Conservation (phyloP, 37 sponge, comb jelly and placozoan genomes). For the Crambe crambe region DNA sequence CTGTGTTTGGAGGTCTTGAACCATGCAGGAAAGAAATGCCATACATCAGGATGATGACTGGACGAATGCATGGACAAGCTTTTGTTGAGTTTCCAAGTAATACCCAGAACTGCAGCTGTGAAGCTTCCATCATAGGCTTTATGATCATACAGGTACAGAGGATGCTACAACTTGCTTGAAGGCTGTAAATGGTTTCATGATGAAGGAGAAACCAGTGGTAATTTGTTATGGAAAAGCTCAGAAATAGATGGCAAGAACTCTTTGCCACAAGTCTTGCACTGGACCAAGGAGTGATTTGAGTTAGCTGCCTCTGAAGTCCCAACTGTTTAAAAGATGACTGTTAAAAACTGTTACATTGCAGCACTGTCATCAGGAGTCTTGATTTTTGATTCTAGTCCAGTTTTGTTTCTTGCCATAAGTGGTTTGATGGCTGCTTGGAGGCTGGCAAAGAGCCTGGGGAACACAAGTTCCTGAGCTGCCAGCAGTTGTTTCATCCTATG, state of each 20-base stretch:
- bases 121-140: conserved; percentile 6
- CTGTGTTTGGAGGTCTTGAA: conserved; percentile 60
- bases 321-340: no score
- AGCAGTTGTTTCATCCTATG: conserved; percentile 89
- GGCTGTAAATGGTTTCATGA: conserved; percentile 63
- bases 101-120: background rate
- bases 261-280: background rate
- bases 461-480: conserved; percentile 87
- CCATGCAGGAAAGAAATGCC: background rate
- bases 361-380: background rate
- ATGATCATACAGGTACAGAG: conserved; percentile 32
- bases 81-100: conserved; percentile 73
- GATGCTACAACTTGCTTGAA: conserved; percentile 38
- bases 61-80: conserved; percentile 85
- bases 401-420: conserved; percentile 60
- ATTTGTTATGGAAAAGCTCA: conserved; percentile 53
- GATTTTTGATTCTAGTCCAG: conserved; percentile 19
- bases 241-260: background rate
- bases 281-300: no score
- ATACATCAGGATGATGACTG: conserved; percentile 54
- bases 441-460: conserved; percentile 76
- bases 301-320: no score
- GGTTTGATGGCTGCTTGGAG: conserved; percentile 82
- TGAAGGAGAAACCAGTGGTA: conserved; percentile 59
- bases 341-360: no score